Evolutionary conservation across 2,888 invertebrate genomes (phyloP), one percentile per base, ranked within the genome.

Genomic region (Callyntrura sp.): DNA sequence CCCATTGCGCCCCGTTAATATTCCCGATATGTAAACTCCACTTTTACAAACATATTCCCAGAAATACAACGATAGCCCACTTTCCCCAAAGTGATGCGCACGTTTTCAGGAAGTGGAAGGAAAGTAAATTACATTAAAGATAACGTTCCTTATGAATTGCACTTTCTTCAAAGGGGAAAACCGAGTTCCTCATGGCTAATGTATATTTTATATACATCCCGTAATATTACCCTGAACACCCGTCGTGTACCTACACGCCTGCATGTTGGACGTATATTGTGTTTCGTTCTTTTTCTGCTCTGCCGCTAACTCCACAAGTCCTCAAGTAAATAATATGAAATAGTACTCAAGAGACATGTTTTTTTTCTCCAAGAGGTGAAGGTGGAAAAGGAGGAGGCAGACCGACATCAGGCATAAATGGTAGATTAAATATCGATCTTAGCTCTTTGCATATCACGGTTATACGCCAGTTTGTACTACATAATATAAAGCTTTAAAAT

Each of bases 401-500:
- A 68, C 51, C 55, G 73, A 78, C 88, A 89, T 70, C 51, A 45
- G 65, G 43, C 48, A 81, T 70, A 85, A 89, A 89, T 45, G 85
- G 85, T 89, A 89, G 93, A 93, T 93, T 92, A 93, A 93, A 93
- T 93, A 93, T 93, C 93, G 93, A 93, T 93, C 91, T 93, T 91
- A 90, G 85, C 89, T 81, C 51, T 17, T 51, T 82, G 20, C 82
- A 70, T 25, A 45, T 3, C 5, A 65, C 55, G 23, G 28, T 79
- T 25, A 65, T 78, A 73, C n/a, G 55, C 8, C 6, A 48, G 28
- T 68, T 68, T 17, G 17, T 60, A n/a, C 3, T 11, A 73, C 14
- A 43, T 28, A 12, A n/a, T 73, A 73, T 48, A 73, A 48, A 73
- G 73, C 73, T 73, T 76, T 51, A 76, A 62, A 51, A 51, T 23